Conservation (phyloP, 2,888 invertebrate genomes). For the Scaptomyza caliginosa region DNA sequence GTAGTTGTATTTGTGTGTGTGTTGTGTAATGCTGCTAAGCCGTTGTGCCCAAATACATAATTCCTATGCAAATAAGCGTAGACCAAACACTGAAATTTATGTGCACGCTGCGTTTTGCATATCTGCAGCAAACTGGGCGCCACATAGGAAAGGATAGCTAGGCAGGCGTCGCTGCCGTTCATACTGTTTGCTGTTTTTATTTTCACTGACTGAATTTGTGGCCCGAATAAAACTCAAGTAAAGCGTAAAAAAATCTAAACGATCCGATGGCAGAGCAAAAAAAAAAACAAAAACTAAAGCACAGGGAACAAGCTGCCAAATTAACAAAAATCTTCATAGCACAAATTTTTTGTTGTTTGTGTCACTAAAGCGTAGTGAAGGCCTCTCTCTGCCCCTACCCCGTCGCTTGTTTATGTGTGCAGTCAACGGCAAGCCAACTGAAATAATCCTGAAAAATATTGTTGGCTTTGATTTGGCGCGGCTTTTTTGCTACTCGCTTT, state of each 20-base stretch:
- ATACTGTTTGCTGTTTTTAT: neutral
- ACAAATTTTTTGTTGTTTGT: slow-evolving; percentile 29
- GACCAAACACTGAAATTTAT: slow-evolving; percentile 69
- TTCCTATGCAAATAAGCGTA: slow-evolving; percentile 76
- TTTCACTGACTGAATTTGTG: slow-evolving; percentile 26
- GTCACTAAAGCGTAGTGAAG: slow-evolving; percentile 14
- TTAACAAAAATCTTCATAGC: slow-evolving; percentile 67
- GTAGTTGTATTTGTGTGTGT: slow-evolving; percentile 27
- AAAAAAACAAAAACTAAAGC: slow-evolving; percentile 25
- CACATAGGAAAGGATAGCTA: neutral
- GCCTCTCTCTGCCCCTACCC: neutral
- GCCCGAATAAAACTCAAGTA: slow-evolving; percentile 70
- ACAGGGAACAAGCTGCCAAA: slow-evolving; percentile 68
- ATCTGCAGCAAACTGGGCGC: slow-evolving; percentile 54
- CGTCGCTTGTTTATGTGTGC: slow-evolving; percentile 31
- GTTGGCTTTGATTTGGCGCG: slow-evolving; percentile 78
- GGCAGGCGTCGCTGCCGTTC: slow-evolving; percentile 4
- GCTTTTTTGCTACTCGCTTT: slow-evolving; percentile 40
- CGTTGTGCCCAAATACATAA: slow-evolving; percentile 74
- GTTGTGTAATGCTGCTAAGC: slow-evolving; percentile 73
- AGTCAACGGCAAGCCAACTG: slow-evolving; percentile 70
- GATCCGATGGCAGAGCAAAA: slow-evolving; percentile 13
- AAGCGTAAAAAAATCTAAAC: slow-evolving; percentile 74
- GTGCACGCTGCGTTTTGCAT: slow-evolving; percentile 72
- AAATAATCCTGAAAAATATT: slow-evolving; percentile 77